These are phyloP conservation scores for Myotis lucifugus DNA, from an alignment of 2,113 vertebrate genomes.

Conservation along the genomic window DNA sequence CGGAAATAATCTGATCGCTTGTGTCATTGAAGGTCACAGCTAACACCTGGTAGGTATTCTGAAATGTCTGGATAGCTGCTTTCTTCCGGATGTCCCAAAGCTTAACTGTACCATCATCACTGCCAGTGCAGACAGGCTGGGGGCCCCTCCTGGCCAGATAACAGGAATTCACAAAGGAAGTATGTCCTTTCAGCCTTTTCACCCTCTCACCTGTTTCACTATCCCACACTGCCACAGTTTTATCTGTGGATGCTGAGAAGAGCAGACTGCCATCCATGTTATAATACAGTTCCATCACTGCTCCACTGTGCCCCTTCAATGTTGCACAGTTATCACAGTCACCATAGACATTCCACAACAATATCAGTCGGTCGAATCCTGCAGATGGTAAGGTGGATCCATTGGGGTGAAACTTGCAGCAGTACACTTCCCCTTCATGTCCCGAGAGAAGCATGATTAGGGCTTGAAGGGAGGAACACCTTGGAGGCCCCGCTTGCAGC, in stretches of 20 bases:
- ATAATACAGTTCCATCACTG: constrained; percentile 98
- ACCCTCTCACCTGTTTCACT: constrained; percentile 97
- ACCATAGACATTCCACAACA: constrained; percentile 98
- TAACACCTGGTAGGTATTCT: too few relatives aligned
- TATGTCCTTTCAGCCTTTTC: constrained; percentile 97
- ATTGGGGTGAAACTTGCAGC: too few relatives aligned
- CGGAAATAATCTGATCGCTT: too few relatives aligned
- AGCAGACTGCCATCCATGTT: constrained; percentile 98
- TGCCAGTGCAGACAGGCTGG: constrained; percentile 97
- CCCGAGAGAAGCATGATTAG: too few relatives aligned
- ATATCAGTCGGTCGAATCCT: too few relatives aligned
- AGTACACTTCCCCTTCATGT: too few relatives aligned
- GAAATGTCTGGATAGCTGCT: too few relatives aligned
- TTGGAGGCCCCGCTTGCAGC: too few relatives aligned
- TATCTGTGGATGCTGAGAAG: constrained; percentile 98
- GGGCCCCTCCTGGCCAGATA: constrained; percentile 95
- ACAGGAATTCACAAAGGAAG: constrained; percentile 98
- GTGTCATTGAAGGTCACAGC: too few relatives aligned
- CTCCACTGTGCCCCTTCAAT: constrained; percentile 96
- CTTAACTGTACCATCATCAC: constrained; percentile 98
- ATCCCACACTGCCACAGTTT: constrained; percentile 98
- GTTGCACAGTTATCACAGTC: constrained; percentile 99
- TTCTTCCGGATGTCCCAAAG: too few relatives aligned
- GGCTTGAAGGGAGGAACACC: too few relatives aligned
- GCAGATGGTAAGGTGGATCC: too few relatives aligned